phyloP scores from a whole-genome alignment of 2,797 vertebrate species.

The Spheniscus humboldti region DNA sequence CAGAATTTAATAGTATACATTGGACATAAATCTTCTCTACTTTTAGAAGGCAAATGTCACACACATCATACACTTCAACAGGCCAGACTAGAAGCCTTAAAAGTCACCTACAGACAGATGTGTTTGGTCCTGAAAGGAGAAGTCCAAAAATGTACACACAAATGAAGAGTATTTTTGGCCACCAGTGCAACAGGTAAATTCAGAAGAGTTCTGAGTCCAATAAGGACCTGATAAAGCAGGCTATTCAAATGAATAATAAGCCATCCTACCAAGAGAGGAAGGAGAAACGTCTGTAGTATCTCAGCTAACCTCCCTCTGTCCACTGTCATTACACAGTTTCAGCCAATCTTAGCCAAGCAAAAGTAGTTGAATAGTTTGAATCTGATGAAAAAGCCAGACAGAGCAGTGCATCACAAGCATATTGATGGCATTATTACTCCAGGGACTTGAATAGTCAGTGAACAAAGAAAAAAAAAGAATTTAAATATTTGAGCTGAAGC shows the following conservation, averaged over 20 bases:
- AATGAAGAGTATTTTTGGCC: not conserved
- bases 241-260: not conserved
- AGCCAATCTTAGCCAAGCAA: not conserved
- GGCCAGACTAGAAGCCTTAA: not conserved
- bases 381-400: not conserved
- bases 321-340: not conserved
- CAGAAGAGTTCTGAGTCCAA: not conserved
- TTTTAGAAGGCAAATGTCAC: not conserved
- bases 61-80: not conserved
- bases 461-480: not conserved
- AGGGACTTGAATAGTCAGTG: not conserved
- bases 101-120: not conserved
- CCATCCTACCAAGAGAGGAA: not conserved
- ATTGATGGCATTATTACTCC: not conserved
- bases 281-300: not conserved
- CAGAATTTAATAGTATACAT: accelerated
- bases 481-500: not conserved
- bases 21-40: not conserved
- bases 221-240: not conserved
- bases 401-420: not conserved
- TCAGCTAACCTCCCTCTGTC: not conserved
- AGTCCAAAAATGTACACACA: accelerated
- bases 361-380: not conserved
- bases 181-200: not conserved
- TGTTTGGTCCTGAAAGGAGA: not conserved